These are phyloP conservation scores for Leptinotarsa peninsularis DNA, from an alignment of 2,888 invertebrate genomes.

Conservation along the genomic window DNA sequence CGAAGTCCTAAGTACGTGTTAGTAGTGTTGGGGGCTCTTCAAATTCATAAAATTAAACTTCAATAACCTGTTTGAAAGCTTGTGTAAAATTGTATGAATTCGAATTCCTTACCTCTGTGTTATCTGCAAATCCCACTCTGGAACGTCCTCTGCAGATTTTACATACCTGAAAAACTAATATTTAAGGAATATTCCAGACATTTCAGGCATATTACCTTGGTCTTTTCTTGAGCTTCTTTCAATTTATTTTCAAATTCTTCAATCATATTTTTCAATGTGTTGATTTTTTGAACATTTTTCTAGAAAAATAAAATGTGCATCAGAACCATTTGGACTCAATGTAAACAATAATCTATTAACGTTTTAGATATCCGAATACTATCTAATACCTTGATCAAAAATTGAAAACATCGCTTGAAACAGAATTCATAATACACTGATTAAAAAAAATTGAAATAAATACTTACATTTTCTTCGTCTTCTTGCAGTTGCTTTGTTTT, in stretches of 20 bases:
- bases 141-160: conserved; percentile 49
- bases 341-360: neutral
- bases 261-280: conserved; percentile 51
- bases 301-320: conserved; percentile 15
- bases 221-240: conserved; percentile 47
- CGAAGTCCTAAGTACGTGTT: too few relatives aligned
- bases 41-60: too few relatives aligned
- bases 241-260: conserved; percentile 49
- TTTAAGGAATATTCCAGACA: conserved; percentile 10
- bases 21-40: too few relatives aligned
- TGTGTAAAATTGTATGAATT: too few relatives aligned
- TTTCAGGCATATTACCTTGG: conserved; percentile 40
- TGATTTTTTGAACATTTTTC: conserved; percentile 51
- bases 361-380: neutral
- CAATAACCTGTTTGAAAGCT: too few relatives aligned
- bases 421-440: too few relatives aligned
- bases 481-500: conserved; percentile 45
- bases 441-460: neutral
- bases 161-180: conserved; percentile 46
- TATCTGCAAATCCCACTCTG: conserved; percentile 50
- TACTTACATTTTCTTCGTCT: conserved; percentile 49
- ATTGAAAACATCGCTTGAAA: neutral
- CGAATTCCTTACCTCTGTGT: conserved; percentile 41
- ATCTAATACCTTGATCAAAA: neutral
- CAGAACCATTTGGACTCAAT: neutral